phyloP scores from a whole-genome alignment of 2,113 vertebrate genomes.

The Pedetes capensis region DNA sequence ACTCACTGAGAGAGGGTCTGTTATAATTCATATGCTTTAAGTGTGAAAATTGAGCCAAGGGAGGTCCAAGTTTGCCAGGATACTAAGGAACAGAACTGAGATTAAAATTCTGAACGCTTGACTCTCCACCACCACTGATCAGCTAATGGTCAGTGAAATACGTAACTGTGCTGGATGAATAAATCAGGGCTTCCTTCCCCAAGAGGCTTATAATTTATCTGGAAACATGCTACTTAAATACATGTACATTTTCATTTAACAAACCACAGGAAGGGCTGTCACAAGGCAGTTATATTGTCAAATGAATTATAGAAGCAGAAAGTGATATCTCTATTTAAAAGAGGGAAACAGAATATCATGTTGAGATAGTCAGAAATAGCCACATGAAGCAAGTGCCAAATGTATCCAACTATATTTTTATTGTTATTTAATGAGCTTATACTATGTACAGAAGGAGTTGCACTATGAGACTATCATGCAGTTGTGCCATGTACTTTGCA shows the following conservation, averaged over 20 bases:
- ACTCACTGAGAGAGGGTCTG: not conserved
- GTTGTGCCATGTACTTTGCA: no score
- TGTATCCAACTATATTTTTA: not conserved
- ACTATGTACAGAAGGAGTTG: no score
- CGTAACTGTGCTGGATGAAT: not conserved
- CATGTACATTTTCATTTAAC: not conserved
- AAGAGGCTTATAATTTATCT: not conserved
- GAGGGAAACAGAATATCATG: not conserved
- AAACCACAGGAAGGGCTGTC: not conserved
- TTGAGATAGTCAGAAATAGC: not conserved
- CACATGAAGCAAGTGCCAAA: not conserved
- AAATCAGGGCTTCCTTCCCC: not conserved
- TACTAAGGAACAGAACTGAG: not conserved
- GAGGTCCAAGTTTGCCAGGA: no score
- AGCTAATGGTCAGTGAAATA: not conserved
- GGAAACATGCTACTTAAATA: not conserved
- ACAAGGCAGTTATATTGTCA: not conserved
- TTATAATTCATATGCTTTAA: not conserved
- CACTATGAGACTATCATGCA: no score
- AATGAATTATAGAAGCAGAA: not conserved
- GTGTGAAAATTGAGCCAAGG: not conserved
- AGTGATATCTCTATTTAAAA: not conserved
- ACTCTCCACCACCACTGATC: not conserved
- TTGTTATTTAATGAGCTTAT: no score
- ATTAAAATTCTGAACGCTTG: not conserved